These are phyloP conservation scores for Vanessa cardui DNA, from an alignment of 2,888 invertebrate species.

Conservation along the genomic window DNA sequence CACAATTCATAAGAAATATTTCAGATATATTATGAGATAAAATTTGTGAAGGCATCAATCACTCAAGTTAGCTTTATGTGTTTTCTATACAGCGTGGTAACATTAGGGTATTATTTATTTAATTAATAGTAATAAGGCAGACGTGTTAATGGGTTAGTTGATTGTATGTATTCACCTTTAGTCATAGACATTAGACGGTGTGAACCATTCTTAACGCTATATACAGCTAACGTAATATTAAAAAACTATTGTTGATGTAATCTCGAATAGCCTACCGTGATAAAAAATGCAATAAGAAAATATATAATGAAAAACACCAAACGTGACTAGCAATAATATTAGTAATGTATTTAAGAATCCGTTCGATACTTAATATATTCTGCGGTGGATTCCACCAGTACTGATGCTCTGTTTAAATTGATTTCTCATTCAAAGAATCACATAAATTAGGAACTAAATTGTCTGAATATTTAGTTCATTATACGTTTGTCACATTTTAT, in stretches of 20 bases:
- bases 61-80: neutral
- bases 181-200: too few relatives aligned
- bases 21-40: too few relatives aligned
- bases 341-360: constrained; percentile 27
- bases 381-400: constrained; percentile 12
- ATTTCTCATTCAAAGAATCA: constrained; percentile 33
- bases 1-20: too few relatives aligned
- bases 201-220: too few relatives aligned
- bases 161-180: too few relatives aligned
- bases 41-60: too few relatives aligned
- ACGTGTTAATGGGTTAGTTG: too few relatives aligned
- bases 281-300: too few relatives aligned
- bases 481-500: neutral
- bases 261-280: neutral
- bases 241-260: too few relatives aligned
- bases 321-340: constrained; percentile 29
- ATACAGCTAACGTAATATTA: too few relatives aligned
- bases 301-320: neutral
- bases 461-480: constrained; percentile 17
- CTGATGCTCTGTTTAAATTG: constrained; percentile 23
- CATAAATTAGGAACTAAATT: constrained; percentile 31
- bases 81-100: neutral
- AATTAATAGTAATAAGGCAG: too few relatives aligned
- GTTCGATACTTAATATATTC: constrained; percentile 27
- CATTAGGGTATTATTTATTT: too few relatives aligned